Evolutionary conservation across 2,888 invertebrate genomes (phyloP).

Genomic region (Lampropteryx suffumata): DNA sequence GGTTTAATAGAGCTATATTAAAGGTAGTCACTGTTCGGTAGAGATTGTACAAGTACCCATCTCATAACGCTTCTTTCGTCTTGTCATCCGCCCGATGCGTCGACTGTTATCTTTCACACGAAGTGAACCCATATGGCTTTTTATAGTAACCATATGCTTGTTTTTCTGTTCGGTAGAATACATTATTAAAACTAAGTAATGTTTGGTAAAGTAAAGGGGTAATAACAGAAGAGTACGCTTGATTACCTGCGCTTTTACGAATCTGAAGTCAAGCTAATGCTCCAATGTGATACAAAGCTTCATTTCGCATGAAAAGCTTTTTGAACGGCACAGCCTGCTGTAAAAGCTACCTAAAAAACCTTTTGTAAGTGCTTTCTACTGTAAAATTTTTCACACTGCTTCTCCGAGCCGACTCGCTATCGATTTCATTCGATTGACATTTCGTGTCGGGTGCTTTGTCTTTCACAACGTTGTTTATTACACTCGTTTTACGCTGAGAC

Average conservation of each 20-base stretch:
- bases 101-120: slow-evolving; percentile 20
- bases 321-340: slow-evolving; percentile 15
- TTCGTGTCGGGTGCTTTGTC: slow-evolving; percentile 29
- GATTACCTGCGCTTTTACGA: no score
- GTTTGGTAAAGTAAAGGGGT: no score
- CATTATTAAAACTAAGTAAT: no score
- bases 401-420: slow-evolving; percentile 26
- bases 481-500: slow-evolving; percentile 36
- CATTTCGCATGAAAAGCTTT: slow-evolving; percentile 20
- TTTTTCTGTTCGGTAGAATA: no score
- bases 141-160: slow-evolving; percentile 2
- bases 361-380: slow-evolving; percentile 28
- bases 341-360: slow-evolving; percentile 25
- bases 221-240: no score
- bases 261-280: slow-evolving; percentile 11
- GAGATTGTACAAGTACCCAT: slow-evolving; percentile 4
- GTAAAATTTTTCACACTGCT: slow-evolving; percentile 30
- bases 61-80: slow-evolving; percentile 1
- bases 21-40: slow-evolving; percentile 5
- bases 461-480: slow-evolving; percentile 34
- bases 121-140: slow-evolving; percentile 1
- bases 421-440: slow-evolving; percentile 35
- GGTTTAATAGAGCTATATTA: slow-evolving; percentile 11
- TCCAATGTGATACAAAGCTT: slow-evolving; percentile 9
- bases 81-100: slow-evolving; percentile 3